Evolutionary conservation across 2,113 vertebrate genomes (phyloP).

Genomic region (Indri indri): DNA sequence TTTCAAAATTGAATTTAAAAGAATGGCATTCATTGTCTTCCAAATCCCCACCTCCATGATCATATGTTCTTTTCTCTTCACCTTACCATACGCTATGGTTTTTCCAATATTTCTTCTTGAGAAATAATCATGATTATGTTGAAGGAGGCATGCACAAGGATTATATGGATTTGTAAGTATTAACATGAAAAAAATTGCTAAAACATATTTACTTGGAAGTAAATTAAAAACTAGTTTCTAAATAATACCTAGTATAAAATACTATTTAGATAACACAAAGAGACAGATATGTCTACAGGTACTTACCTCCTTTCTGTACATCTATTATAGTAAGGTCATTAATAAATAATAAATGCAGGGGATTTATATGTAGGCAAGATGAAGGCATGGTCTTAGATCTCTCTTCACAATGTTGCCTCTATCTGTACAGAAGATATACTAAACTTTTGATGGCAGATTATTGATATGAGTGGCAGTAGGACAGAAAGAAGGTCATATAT

Average conservation of each 20-base stretch:
- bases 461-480: not conserved
- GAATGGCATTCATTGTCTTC: not conserved
- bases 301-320: not conserved
- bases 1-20: not conserved
- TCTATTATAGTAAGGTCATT: not conserved
- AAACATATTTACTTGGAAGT: not conserved
- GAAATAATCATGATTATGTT: not conserved
- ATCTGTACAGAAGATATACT: not conserved
- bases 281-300: not conserved
- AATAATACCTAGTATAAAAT: not conserved
- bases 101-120: not conserved
- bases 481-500: not conserved
- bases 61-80: not conserved
- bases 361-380: not conserved
- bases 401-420: not conserved
- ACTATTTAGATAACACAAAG: not conserved
- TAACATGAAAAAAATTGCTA: not conserved
- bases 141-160: not conserved
- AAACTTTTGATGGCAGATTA: not conserved
- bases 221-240: not conserved
- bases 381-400: not conserved
- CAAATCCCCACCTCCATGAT: not conserved
- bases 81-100: not conserved
- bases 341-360: not conserved
- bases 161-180: not conserved